A percentile compares a stretch with the other conserved stretches of the same genome.
These are phyloP conservation scores for Muscina levida DNA, from an alignment of 2,888 invertebrate species.

Conservation along the genomic window DNA sequence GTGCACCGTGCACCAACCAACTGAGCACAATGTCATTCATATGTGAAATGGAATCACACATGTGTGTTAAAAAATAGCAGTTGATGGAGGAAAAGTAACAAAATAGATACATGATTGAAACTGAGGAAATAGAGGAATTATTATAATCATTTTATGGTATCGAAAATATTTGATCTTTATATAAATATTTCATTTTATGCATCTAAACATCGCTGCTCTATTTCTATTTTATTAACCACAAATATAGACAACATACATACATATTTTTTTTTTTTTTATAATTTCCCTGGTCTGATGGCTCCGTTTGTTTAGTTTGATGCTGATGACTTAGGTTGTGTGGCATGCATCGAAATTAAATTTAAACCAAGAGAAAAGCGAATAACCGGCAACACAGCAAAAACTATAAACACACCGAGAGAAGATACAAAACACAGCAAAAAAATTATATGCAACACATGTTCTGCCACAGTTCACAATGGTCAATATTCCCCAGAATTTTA, in stretches of 20 bases:
- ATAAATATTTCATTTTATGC: too few species aligned
- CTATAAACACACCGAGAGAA: conserved; percentile 20
- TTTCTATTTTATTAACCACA: too few species aligned
- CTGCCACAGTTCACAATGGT: conserved; percentile 61
- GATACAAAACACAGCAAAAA: too few species aligned
- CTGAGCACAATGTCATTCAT: conserved; percentile 51
- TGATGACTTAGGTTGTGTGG: conserved; percentile 35
- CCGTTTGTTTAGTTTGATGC: conserved; percentile 34
- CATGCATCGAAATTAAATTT: conserved; percentile 49
- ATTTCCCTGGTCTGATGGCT: conserved; percentile 33
- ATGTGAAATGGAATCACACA: neutral
- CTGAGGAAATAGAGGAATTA: too few species aligned
- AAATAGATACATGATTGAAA: too few species aligned
- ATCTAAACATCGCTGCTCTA: too few species aligned
- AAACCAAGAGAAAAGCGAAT: conserved; percentile 27
- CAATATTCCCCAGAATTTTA: conserved; percentile 26
- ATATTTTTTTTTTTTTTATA: too few species aligned
- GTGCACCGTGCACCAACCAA: too few species aligned
- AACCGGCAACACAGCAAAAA: conserved; percentile 21
- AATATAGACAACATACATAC: too few species aligned
- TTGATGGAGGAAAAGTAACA: neutral
- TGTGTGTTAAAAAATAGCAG: neutral
- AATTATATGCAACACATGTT: conserved; percentile 61
- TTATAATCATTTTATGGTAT: too few species aligned
- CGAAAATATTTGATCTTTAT: too few species aligned